Evolutionary conservation across 2,888 invertebrate genomes (phyloP), one percentile per base, ranked within the genome.

Genomic region (Meandrusa payeni): DNA sequence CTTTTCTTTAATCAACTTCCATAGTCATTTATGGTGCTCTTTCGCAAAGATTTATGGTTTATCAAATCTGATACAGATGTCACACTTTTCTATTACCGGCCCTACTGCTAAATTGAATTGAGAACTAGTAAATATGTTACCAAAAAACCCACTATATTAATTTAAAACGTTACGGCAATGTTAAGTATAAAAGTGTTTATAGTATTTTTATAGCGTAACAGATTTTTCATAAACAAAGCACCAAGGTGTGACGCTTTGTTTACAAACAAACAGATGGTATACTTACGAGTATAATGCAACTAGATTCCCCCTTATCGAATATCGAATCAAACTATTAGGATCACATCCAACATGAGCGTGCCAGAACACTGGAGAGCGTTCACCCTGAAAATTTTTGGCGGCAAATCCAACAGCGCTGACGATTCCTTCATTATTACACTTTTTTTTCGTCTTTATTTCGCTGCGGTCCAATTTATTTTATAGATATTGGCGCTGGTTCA

Each of bases 401-500:
- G 79, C 73, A 80, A 79, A 80, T 72, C 77, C 52, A 46, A 52
- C 55, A 48, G 51, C 59, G 61, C 62, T 77, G 74, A 76, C 76
- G 81, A 73, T 77, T 79, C 71, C 85, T 77, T 80, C 76, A 79
- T 82, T 79, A 83, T 76, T 72, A 62, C 22, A 13, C 11, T 72
- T 82, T 85, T 80, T 83, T 81, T 77, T 63, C 64, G 65, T 64
- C 67, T 70, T 76, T 76, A 76, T 76, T 74, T 64, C 68, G 62
- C 62, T 51, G 54, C 72, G 66, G 70, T 75, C 76, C 76, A 76
- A 87, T 87, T 87, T 86, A 80, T 87, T 87, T 87, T 85, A 87
- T 87, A 86, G 87, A 86, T 85, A 86, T 87, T 87, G 87, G 86
- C 86, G 68, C 75, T 70, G 79, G 79, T 81, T 85, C 86, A 85